Evolutionary conservation across 1,140 invertebrate species (phyloP), one percentile per base, ranked within the genome.

Genomic region (Drosophila murphyi): DNA sequence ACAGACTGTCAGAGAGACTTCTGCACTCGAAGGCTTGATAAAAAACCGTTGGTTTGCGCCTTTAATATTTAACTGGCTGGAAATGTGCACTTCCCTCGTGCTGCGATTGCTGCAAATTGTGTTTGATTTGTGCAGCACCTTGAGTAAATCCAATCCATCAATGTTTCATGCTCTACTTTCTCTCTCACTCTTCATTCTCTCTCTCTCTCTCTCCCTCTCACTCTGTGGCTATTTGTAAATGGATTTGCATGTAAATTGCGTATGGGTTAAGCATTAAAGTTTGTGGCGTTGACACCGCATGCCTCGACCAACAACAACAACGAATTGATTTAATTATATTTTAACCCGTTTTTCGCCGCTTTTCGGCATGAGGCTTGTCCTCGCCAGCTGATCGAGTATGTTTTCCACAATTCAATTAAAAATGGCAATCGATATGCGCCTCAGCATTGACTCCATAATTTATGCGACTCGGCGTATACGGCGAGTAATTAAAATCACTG

Each of bases 301-400:
- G 28, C 8, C 35, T 52, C 43, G 68, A 41, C 48, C 85, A 12
- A 60, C 57, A 79, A 79, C 78, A 77, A 62, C 76, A 78, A 63
- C 72, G 80, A 70, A 80, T 89, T 88, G 83, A 78, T 83, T 88
- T 83, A 83, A 88, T 88, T 88, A 83, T 80, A 83, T 83, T 88
- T 83, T 39, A n/a, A 43, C 39, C n/a, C 39, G 39, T 43, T 43
- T 43, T 43, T 60, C 41, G 54, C 65, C 65, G 34, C 67, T 69
- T 70, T 64, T 52, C 41, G 37, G 37, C 47, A 72, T 51, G 39
- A 57, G 71, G 50, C 32, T 43, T 29, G 28, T 3, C 6, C 10
- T 5, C 4, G 55, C 20, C 20, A 20, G 20, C 20, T 20, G 20
- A 20, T 20, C 20, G 20, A 39, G 32, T 20, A 37, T 34, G 52